Conservation (phyloP, 1,140 invertebrate species). For the Ruditapes philippinarum region DNA sequence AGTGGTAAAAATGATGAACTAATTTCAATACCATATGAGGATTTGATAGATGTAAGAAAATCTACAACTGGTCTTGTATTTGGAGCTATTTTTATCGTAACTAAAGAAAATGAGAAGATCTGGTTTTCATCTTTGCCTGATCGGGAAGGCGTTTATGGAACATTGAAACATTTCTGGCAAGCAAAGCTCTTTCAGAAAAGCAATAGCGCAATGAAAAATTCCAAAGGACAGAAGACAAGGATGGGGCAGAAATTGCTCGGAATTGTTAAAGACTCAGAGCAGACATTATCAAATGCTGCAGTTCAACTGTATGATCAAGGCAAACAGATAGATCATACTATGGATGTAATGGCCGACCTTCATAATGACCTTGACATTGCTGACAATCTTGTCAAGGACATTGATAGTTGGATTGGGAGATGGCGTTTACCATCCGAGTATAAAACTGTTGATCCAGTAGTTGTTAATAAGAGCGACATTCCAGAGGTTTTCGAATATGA, state of each 20-base stretch:
- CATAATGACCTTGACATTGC: constrained; percentile 71
- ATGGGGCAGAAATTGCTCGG: constrained; percentile 65
- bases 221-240: constrained; percentile 1
- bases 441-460: constrained; percentile 50
- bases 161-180: constrained; percentile 67
- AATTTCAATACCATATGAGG: constrained; percentile 36
- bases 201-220: neutral
- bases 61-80: constrained; percentile 66
- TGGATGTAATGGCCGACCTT: constrained; percentile 64
- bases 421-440: constrained; percentile 53
- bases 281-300: constrained; percentile 65
- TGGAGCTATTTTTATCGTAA: constrained; percentile 54
- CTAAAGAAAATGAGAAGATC: constrained; percentile 40
- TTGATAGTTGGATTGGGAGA: constrained; percentile 70
- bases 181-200: constrained; percentile 18
- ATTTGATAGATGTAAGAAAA: constrained; percentile 61
- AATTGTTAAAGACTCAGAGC: constrained; percentile 65
- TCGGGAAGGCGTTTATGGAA: constrained; percentile 32
- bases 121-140: constrained; percentile 72
- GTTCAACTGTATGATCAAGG: constrained; percentile 63
- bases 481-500: constrained; percentile 70
- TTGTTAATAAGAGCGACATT: constrained; percentile 65
- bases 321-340: constrained; percentile 60
- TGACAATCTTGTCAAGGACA: constrained; percentile 57
- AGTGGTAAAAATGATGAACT: neutral